phyloP scores from a whole-genome alignment of 2,888 invertebrate species.

The Drosophila multiciliata region DNA sequence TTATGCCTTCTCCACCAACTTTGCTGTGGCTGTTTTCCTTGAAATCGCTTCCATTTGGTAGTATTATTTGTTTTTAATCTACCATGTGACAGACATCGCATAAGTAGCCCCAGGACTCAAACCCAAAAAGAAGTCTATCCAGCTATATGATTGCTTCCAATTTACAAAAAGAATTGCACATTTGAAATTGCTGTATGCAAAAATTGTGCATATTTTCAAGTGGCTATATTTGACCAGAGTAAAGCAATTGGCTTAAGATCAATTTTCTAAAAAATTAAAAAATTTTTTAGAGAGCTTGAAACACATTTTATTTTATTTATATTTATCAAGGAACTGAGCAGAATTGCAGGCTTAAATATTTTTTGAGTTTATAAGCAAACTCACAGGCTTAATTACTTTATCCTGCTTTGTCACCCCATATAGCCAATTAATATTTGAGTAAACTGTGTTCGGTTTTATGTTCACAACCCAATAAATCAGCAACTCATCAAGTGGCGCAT shows the following conservation, averaged over 20 bases:
- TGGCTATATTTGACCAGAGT: background rate
- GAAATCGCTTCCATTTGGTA: slow-evolving; percentile 35
- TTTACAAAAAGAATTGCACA: slow-evolving; percentile 22
- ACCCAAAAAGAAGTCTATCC: slow-evolving; percentile 4
- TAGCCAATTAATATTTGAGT: slow-evolving; percentile 10
- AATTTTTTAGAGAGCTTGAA: background rate
- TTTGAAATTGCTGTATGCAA: slow-evolving; percentile 16
- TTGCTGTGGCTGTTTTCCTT: slow-evolving; percentile 35
- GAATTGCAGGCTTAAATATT: background rate
- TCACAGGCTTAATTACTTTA: background rate
- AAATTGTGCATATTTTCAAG: background rate
- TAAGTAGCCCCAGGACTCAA: slow-evolving; percentile 15
- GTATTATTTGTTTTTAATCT: slow-evolving; percentile 74
- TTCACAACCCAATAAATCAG: background rate
- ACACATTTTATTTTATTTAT: background rate
- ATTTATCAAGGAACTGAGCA: background rate
- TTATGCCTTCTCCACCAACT: slow-evolving; percentile 20
- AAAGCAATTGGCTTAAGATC: background rate
- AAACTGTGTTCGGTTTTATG: background rate
- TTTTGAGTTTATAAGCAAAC: background rate
- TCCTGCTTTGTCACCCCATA: background rate
- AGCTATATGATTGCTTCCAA: slow-evolving; percentile 12
- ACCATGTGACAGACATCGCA: slow-evolving; percentile 47
- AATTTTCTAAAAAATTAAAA: background rate
- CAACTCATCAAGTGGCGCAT: slow-evolving; percentile 33